Evolutionary conservation across 2,797 vertebrate genomes (phyloP).

Genomic region (Rhyacichthys aspro): DNA sequence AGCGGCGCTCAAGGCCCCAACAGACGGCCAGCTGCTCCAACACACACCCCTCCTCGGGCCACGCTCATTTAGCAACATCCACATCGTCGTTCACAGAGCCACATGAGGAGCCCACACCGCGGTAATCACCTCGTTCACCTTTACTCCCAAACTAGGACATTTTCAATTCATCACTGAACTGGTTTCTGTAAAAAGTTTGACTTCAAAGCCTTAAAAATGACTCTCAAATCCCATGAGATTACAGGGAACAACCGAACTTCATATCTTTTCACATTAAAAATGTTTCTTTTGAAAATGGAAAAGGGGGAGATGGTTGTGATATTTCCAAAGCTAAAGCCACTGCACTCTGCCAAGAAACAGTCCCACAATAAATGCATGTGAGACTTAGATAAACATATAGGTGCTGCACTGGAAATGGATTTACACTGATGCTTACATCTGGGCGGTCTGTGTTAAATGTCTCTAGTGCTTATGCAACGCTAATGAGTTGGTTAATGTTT

Average conservation of each 20-base stretch:
- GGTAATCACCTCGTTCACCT: conserved; percentile 46
- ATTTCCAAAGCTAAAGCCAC: background rate
- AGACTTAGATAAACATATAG: background rate
- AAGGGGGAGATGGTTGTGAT: conserved; percentile 4
- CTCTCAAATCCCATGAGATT: background rate
- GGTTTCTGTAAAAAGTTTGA: background rate
- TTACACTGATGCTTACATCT: background rate
- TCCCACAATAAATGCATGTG: conserved; percentile 1
- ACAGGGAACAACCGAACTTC: background rate
- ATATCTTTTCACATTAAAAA: background rate
- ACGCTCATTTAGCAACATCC: conserved; percentile 59
- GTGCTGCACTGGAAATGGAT: background rate
- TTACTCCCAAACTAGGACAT: conserved; percentile 18
- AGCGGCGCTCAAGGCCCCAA: conserved; percentile 52
- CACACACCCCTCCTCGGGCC: conserved; percentile 55
- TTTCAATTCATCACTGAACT: background rate
- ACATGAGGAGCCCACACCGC: conserved; percentile 39
- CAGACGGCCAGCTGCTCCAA: conserved; percentile 73
- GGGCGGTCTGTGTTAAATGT: too few species aligned
- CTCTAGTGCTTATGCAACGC: too few species aligned
- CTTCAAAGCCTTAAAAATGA: background rate
- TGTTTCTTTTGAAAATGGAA: conserved; percentile 1
- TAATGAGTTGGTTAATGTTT: too few species aligned
- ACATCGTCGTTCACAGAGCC: conserved; percentile 33
- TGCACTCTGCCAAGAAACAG: background rate